Percentiles rank a stretch among this genome's conserved stretches.
These are phyloP conservation scores for Piprites chloris DNA, from an alignment of 2,113 vertebrate species.

Conservation along the genomic window DNA sequence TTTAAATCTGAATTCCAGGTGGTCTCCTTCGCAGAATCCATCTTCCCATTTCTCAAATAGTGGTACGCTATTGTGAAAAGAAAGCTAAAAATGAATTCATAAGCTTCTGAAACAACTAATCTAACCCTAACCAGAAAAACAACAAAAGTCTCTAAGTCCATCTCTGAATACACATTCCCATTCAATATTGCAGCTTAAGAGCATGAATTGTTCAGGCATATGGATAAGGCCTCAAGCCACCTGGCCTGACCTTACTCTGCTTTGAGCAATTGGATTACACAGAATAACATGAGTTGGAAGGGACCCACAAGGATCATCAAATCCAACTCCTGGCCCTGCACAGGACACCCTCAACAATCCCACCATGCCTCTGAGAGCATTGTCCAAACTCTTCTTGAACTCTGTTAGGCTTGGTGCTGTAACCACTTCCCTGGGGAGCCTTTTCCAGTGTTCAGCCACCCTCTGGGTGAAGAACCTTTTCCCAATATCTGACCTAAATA, in stretches of 20 bases:
- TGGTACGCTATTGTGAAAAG: not conserved
- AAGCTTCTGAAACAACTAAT: not conserved
- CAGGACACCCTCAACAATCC: not conserved
- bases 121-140: not conserved
- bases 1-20: not conserved
- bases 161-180: not conserved
- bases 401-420: not conserved
- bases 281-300: not conserved
- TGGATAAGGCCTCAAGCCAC: not conserved
- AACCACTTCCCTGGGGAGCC: not conserved
- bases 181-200: not conserved
- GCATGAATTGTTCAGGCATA: not conserved
- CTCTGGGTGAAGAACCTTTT: not conserved
- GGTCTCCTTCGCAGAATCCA: not conserved
- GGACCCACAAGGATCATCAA: not conserved
- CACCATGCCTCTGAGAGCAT: not conserved
- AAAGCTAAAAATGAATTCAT: not conserved
- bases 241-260: not conserved
- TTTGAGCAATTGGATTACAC: not conserved
- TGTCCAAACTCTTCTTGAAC: rapidly evolving
- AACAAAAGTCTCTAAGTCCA: not conserved
- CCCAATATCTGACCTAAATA: not conserved
- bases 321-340: not conserved
- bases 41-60: not conserved
- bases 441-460: rapidly evolving